These are phyloP conservation scores for Lophura nycthemera DNA, from an alignment of 2,113 vertebrate species.

Conservation along the genomic window DNA sequence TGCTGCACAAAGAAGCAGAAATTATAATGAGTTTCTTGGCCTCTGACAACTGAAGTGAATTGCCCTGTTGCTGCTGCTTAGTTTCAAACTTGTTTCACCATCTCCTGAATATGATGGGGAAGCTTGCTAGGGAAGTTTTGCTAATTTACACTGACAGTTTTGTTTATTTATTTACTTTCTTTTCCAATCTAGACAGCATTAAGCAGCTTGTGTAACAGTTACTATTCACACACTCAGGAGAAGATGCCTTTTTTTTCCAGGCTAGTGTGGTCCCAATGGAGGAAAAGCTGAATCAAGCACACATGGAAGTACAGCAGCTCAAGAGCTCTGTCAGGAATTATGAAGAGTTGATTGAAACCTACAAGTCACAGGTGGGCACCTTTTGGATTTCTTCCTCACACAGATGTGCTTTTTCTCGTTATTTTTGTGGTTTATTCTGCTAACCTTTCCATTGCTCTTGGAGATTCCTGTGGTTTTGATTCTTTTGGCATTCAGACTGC, in stretches of 20 bases:
- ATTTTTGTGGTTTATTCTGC: not conserved
- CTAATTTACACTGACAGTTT: no score
- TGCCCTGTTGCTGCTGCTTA: not conserved
- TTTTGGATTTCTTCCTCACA: not conserved
- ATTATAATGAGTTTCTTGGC: not conserved
- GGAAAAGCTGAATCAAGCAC: conserved; percentile 84
- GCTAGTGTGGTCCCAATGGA: conserved; percentile 79
- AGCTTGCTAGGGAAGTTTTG: not conserved
- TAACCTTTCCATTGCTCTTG: not conserved
- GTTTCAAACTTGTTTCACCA: not conserved
- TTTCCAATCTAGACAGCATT: not conserved
- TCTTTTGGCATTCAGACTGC: not conserved
- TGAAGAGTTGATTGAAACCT: conserved; percentile 88
- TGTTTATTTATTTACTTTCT: not conserved
- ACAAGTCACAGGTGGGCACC: conserved; percentile 89
- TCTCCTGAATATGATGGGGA: not conserved
- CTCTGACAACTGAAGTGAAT: not conserved
- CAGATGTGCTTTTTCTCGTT: not conserved
- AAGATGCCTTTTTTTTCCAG: conserved; percentile 65
- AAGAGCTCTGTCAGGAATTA: conserved; percentile 87
- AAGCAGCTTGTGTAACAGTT: not conserved
- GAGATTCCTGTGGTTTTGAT: not conserved
- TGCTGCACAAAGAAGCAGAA: not conserved
- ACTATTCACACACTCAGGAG: not conserved
- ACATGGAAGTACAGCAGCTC: conserved; percentile 87